Percentiles rank a stretch among this genome's conserved stretches.
Evolutionary conservation across 2,113 vertebrate species (phyloP).

Genomic region (Daphoenositta chrysoptera): DNA sequence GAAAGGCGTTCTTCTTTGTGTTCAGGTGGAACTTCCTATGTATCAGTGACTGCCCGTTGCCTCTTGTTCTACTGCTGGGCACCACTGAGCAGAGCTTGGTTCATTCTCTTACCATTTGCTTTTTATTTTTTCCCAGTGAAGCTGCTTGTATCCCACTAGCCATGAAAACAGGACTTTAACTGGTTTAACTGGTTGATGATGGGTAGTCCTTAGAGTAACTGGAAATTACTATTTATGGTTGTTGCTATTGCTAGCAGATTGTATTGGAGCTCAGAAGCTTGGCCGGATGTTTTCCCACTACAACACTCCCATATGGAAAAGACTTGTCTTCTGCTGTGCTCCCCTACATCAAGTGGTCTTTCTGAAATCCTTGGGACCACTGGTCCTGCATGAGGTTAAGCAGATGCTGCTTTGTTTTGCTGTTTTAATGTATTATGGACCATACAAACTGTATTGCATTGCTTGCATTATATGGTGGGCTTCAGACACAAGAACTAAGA

Average conservation of each 20-base stretch:
- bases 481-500: not conserved
- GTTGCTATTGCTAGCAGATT: not conserved
- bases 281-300: not conserved
- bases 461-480: not conserved
- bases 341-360: not conserved
- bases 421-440: not conserved
- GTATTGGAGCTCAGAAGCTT: not conserved
- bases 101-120: not conserved
- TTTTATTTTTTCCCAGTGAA: not conserved
- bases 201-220: not conserved
- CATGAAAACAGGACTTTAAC: not conserved
- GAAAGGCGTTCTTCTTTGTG: not conserved
- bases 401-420: not conserved
- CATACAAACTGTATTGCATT: not conserved
- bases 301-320: not conserved
- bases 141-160: not conserved
- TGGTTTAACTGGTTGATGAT: not conserved
- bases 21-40: not conserved
- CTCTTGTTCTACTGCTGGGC: not conserved
- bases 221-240: not conserved
- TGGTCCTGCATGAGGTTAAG: not conserved
- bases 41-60: not conserved
- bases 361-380: not conserved
- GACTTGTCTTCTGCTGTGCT: not conserved
- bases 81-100: not conserved